phyloP scores from a whole-genome alignment of 2,888 invertebrate species.

The Liopterus haemorrhoidalis region DNA sequence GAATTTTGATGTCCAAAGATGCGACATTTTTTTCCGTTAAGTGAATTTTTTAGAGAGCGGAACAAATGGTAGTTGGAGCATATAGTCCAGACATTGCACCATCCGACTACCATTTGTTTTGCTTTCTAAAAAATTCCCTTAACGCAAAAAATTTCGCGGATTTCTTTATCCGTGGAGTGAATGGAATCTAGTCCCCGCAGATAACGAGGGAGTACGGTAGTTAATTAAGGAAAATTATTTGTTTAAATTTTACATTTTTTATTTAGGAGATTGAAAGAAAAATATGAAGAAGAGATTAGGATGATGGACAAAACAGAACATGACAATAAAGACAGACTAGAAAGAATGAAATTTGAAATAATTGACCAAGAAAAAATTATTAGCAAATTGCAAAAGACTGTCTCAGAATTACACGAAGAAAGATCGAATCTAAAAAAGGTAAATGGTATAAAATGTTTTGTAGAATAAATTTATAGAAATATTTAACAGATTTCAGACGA shows the following conservation, averaged over 20 bases:
- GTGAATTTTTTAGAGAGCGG: no score
- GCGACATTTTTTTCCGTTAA: no score
- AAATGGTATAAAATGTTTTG: slow-evolving; percentile 49
- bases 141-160: no score
- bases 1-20: no score
- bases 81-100: no score
- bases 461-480: slow-evolving; percentile 39
- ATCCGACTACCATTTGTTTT: no score
- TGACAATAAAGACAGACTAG: slow-evolving; percentile 55
- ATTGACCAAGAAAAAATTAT: slow-evolving; percentile 61
- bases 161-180: neutral
- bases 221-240: no score
- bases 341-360: slow-evolving; percentile 56
- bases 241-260: slow-evolving; percentile 5
- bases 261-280: slow-evolving; percentile 64
- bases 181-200: neutral
- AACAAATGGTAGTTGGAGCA: no score
- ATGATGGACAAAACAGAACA: no score
- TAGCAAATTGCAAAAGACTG: slow-evolving; percentile 52
- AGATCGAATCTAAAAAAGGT: slow-evolving; percentile 57
- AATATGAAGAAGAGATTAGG: slow-evolving; percentile 67
- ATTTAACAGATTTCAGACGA: slow-evolving; percentile 44
- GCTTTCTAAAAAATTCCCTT: no score
- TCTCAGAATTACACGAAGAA: slow-evolving; percentile 65
- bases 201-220: no score